Conservation (phyloP, 35 echinoderm and acorn worm genomes). For the Antedon bifida region DNA sequence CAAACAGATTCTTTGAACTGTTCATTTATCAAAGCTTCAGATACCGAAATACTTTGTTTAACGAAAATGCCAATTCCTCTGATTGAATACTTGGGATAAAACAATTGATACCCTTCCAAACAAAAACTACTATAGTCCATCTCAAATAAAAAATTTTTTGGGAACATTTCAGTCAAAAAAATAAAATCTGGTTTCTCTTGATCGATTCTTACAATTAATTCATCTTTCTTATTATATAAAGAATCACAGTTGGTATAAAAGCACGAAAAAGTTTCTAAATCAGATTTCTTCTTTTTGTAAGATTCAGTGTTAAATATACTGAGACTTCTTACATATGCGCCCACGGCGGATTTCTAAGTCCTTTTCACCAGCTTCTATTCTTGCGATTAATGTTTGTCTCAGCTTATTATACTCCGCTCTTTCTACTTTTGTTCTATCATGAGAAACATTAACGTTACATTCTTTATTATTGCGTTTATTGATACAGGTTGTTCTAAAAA, state of each 20-base stretch:
- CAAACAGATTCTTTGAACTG: not conserved
- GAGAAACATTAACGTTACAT: no score
- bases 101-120: not conserved
- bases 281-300: not conserved
- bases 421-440: no score
- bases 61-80: not conserved
- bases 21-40: not conserved
- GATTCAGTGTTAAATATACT: not conserved
- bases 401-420: not conserved
- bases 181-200: not conserved
- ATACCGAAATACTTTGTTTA: not conserved
- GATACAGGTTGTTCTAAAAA: no score
- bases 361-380: not conserved
- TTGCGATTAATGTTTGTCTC: not conserved
- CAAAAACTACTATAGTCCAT: not conserved
- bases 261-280: not conserved
- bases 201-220: not conserved
- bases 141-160: not conserved
- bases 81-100: not conserved
- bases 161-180: not conserved
- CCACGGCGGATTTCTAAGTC: not conserved
- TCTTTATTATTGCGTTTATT: no score
- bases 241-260: not conserved
- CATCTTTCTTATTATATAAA: not conserved
- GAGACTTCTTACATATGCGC: not conserved